A percentile compares a stretch with the other conserved stretches of the same genome.
Evolutionary conservation across 2,888 invertebrate species (phyloP).

Genomic region (Myathropa florea): DNA sequence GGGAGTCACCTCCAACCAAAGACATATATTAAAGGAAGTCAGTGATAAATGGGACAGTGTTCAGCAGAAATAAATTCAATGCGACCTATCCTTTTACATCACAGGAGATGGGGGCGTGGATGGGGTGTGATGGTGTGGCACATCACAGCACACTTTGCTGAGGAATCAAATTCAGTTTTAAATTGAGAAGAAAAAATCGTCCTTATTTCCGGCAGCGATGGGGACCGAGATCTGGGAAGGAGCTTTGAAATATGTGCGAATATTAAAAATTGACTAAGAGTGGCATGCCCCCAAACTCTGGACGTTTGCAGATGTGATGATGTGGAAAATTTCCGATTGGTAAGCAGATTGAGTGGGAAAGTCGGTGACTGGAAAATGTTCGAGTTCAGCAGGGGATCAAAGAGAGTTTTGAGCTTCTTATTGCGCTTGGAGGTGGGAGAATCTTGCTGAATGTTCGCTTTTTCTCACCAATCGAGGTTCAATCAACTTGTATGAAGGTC

Average conservation of each 20-base stretch:
- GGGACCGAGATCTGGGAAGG: background rate
- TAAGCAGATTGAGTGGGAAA: background rate
- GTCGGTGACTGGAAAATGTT: background rate
- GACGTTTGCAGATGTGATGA: slow-evolving; percentile 4
- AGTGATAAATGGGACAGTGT: slow-evolving; percentile 59
- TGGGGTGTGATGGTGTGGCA: background rate
- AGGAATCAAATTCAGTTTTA: slow-evolving; percentile 32
- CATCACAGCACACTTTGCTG: slow-evolving; percentile 12
- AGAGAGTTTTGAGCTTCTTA: too few species aligned
- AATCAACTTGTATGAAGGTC: too few species aligned
- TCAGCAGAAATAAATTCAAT: slow-evolving; percentile 42
- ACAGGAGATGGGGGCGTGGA: background rate
- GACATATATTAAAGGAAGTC: slow-evolving; percentile 15
- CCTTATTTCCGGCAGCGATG: background rate
- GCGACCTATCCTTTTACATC: background rate
- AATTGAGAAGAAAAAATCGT: background rate
- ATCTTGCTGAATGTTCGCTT: too few species aligned
- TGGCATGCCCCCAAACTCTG: slow-evolving; percentile 4
- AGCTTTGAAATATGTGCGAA: slow-evolving; percentile 8
- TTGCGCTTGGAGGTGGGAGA: too few species aligned
- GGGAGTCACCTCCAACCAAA: background rate
- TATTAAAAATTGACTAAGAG: slow-evolving; percentile 36
- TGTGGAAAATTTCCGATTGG: background rate
- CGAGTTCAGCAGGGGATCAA: background rate
- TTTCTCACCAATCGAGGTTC: too few species aligned